Base-by-base conservation (phyloP, 2,113 vertebrate species). In the Diadophis punctatus region DNA sequence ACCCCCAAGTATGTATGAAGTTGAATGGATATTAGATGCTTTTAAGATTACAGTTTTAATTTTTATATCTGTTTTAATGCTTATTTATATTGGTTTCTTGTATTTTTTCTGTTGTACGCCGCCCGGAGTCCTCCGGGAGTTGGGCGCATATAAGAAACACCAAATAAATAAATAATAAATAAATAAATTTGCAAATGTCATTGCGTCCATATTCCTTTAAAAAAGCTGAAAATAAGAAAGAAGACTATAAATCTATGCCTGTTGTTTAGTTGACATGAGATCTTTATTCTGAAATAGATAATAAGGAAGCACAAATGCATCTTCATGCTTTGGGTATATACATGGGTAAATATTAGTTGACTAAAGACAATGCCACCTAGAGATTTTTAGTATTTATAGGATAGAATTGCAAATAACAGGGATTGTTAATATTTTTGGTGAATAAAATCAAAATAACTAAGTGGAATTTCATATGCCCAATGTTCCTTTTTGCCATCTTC, bases 361-460 rank as follows among this genome's bases (percentile, higher is more conserved):
- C 95, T 94, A 48, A 91, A 6, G 80, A 89, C 63, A 96, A 94
- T 93, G 96, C 96, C 97, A 97, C 51, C 97, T 97, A 96, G 94
- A 96, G 97, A 93, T 56, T 63, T 18, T 16, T 49, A 88, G 84
- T 49, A 86, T 87, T 10, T 49, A n/a, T 89, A n/a, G 25, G 34
- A 58, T 46, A 46, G 63, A 80, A 55, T 14, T n/a, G 23, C 43
- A 58, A 86, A 3, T 49, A 25, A 60, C 48, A 90, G 20, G 39
- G 14, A 60, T 48, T 80, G 11, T n/a, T 68, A 68, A 14, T 90
- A 52, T 53, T 90, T 90, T 9, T 52, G 2, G 12, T 52, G 10
- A 58, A 18, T 63, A 48, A 22, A 22, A 80, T 90, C 90, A 90
- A 51, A 90, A 22, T 14, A 43, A 34, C 12, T 80, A 49, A 68